phyloP scores from a whole-genome alignment of 2,797 vertebrate genomes.

The Cyclopterus lumpus region DNA sequence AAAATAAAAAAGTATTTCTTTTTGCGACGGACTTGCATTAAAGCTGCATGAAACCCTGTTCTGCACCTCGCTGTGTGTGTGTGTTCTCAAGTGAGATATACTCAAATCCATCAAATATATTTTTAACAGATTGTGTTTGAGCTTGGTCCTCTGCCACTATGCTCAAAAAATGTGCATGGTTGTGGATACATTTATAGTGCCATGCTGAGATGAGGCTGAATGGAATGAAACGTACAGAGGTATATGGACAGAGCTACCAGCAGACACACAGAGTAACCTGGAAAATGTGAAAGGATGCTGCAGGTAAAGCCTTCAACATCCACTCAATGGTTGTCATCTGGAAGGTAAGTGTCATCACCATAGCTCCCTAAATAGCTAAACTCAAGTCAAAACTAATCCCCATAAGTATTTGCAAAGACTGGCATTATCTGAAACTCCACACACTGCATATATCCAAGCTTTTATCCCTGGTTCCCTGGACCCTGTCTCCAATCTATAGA shows the following conservation, averaged over 20 bases:
- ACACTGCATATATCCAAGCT: slow-evolving; percentile 61
- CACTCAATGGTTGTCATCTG: slow-evolving; percentile 34
- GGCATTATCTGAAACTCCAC: slow-evolving; percentile 56
- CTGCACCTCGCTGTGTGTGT: background rate
- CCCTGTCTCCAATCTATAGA: slow-evolving; percentile 54
- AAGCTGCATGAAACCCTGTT: background rate
- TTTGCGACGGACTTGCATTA: fast-evolving
- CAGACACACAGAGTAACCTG: slow-evolving; percentile 10
- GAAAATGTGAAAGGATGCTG: background rate
- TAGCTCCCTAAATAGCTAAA: slow-evolving; percentile 52
- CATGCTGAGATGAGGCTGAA: background rate
- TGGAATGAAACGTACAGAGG: background rate
- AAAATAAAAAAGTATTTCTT: background rate
- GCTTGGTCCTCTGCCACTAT: background rate
- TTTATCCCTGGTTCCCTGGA: slow-evolving; percentile 50
- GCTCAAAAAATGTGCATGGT: too few species aligned
- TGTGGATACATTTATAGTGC: background rate
- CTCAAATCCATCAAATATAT: background rate
- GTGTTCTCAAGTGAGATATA: background rate
- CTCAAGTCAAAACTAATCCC: slow-evolving; percentile 58
- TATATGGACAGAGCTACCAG: background rate
- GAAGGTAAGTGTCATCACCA: slow-evolving; percentile 33
- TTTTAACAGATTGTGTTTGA: background rate
- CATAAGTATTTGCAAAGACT: slow-evolving; percentile 58
- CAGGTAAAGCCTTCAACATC: background rate